Evolutionary conservation across 2,113 vertebrate genomes (phyloP).

Genomic region (Lycaon pictus): DNA sequence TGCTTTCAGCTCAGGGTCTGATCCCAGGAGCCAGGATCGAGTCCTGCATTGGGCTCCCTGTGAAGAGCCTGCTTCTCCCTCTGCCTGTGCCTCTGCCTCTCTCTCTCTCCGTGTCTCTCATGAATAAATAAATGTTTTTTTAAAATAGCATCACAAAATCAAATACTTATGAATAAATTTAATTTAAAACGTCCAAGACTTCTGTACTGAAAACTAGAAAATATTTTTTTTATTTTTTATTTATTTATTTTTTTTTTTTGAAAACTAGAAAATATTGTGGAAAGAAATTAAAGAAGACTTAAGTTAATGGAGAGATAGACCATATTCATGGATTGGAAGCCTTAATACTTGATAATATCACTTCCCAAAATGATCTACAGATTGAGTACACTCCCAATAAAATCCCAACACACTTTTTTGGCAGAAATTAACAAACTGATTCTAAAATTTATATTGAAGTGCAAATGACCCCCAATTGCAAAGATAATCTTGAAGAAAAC

Average conservation of each 20-base stretch:
- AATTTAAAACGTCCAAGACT: background rate
- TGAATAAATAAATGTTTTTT: no score
- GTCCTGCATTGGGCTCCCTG: no score
- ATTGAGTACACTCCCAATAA: background rate
- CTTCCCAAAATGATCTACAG: background rate
- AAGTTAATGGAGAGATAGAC: constrained; percentile 9
- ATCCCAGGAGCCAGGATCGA: no score
- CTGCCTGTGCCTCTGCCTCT: no score
- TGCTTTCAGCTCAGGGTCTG: no score
- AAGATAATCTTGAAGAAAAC: background rate
- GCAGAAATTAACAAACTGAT: background rate
- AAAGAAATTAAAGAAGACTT: background rate
- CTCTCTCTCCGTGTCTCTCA: no score
- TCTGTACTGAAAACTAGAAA: constrained; percentile 35
- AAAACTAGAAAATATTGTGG: constrained; percentile 39
- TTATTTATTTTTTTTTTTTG: no score
- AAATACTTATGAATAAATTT: background rate
- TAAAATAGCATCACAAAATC: background rate
- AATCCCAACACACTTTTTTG: background rate
- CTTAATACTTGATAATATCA: background rate
- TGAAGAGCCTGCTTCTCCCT: no score
- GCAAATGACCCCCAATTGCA: background rate
- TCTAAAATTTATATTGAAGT: constrained; percentile 37
- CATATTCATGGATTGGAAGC: background rate
- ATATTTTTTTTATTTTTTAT: background rate